These are phyloP conservation scores for Podabrus alpinus DNA, from an alignment of 2,888 invertebrate genomes.

Conservation along the genomic window DNA sequence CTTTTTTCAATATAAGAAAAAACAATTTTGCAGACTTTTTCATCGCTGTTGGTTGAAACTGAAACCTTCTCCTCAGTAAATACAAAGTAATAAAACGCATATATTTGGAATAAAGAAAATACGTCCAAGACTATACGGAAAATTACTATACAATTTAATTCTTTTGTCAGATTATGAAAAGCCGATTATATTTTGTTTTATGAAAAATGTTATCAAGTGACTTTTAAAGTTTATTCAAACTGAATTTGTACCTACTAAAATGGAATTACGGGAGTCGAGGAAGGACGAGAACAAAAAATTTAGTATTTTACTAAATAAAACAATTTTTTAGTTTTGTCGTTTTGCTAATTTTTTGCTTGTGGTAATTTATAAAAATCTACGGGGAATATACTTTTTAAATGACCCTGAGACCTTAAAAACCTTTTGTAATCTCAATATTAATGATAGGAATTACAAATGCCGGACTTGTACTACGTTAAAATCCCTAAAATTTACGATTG, in stretches of 20 bases:
- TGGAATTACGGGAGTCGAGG: too few relatives aligned
- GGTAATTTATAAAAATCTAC: background rate
- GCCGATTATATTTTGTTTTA: background rate
- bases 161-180: too few relatives aligned
- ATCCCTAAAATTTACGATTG: background rate
- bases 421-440: constrained; percentile 3
- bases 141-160: too few relatives aligned
- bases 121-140: background rate
- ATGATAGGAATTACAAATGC: background rate
- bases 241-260: too few relatives aligned
- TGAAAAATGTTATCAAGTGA: too few relatives aligned
- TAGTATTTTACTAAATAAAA: background rate
- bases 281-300: background rate
- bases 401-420: background rate
- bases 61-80: background rate
- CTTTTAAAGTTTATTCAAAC: too few relatives aligned
- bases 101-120: background rate
- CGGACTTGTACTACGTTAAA: background rate
- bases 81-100: background rate
- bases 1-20: background rate
- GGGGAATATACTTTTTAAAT: background rate
- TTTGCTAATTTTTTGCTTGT: background rate
- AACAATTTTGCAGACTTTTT: background rate
- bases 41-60: background rate
- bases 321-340: background rate